Conservation (phyloP, 2,113 vertebrate species). For the Atrichornis clamosus region DNA sequence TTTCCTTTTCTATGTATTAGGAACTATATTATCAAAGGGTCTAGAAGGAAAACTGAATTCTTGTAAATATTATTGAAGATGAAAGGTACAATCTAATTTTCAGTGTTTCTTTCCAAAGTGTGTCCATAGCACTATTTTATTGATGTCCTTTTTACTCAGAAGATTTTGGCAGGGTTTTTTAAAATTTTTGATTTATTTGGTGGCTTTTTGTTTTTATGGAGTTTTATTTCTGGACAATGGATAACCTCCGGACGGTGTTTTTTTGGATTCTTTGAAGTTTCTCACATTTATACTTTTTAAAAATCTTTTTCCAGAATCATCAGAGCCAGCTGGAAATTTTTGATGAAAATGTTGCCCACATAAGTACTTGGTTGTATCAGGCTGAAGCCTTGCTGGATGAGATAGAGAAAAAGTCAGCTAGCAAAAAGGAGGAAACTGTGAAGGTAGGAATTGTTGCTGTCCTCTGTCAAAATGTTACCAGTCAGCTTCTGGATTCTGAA, state of each 20-base stretch:
- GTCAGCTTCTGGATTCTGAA: not conserved
- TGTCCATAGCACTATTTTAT: not conserved
- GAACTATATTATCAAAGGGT: not conserved
- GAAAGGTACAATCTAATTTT: not conserved
- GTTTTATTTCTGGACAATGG: not conserved
- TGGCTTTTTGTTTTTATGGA: not conserved
- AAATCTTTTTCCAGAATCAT: slow-evolving; percentile 81
- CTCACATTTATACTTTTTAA: not conserved
- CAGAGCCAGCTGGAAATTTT: slow-evolving; percentile 94
- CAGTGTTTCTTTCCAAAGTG: not conserved
- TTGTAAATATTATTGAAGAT: not conserved
- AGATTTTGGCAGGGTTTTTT: not conserved
- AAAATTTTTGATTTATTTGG: not conserved
- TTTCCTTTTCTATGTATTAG: not conserved
- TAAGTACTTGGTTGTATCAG: slow-evolving; percentile 98
- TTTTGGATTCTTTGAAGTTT: not conserved
- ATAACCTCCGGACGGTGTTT: too few species aligned
- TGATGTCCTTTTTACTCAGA: not conserved
- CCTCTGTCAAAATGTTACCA: not conserved
- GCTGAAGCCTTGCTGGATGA: slow-evolving; percentile 94
- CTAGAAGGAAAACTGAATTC: not conserved
- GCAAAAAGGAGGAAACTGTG: slow-evolving; percentile 85
- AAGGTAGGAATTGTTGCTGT: slow-evolving; percentile 72
- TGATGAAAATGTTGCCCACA: slow-evolving; percentile 95
- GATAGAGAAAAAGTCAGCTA: slow-evolving; percentile 83